phyloP scores from a whole-genome alignment of 2,113 vertebrate genomes.

The Arothron firmamentum region DNA sequence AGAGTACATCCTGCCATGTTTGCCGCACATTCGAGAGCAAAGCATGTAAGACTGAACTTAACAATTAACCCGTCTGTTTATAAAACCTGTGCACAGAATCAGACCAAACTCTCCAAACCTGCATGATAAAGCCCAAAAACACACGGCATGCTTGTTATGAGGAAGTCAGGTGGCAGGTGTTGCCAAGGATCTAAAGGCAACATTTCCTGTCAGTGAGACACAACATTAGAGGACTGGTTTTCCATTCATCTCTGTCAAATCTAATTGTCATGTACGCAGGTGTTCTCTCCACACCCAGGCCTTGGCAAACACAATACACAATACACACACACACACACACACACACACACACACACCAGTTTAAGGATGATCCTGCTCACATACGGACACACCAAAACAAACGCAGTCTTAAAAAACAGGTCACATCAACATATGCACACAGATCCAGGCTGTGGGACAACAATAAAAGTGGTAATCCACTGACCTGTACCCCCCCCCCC shows the following conservation, averaged over 20 bases:
- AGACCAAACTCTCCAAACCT: no score
- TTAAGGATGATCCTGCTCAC: no score
- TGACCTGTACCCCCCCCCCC: not conserved
- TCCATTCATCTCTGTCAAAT: conserved; percentile 31
- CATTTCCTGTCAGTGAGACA: conserved; percentile 1
- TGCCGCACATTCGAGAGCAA: no score
- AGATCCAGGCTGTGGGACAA: not conserved
- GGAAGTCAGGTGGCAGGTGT: no score
- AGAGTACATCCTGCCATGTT: no score
- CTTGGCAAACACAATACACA: not conserved
- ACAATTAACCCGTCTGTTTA: no score
- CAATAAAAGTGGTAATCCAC: not conserved
- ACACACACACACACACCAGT: conserved; percentile 4
- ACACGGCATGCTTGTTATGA: no score
- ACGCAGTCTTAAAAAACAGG: no score
- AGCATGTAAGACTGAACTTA: no score
- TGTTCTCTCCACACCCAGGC: conserved; percentile 6
- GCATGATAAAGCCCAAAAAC: no score
- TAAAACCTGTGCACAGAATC: no score
- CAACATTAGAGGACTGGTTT: conserved; percentile 20
- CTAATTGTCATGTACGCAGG: conserved; percentile 21
- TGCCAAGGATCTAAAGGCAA: no score
- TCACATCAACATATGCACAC: conserved; percentile 6
- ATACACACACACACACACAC: conserved; percentile 16
- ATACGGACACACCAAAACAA: conserved; percentile 4